phyloP scores from a whole-genome alignment of 2,888 invertebrate species.

The Acleris holmiana region DNA sequence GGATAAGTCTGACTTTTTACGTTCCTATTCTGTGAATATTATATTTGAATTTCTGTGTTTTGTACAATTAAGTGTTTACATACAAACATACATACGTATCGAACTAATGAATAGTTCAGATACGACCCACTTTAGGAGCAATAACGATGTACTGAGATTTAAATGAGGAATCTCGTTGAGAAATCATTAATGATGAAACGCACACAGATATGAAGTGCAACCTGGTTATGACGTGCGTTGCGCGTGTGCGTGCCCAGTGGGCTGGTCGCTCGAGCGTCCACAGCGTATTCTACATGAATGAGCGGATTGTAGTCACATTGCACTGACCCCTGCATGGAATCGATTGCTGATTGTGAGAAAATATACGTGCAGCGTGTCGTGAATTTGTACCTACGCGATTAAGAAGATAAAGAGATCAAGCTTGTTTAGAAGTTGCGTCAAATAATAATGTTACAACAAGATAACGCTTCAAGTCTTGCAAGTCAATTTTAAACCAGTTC shows the following conservation, averaged over 20 bases:
- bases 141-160: neutral
- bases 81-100: too few relatives aligned
- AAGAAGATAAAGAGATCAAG: too few relatives aligned
- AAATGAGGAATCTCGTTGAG: neutral
- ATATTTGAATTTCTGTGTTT: too few relatives aligned
- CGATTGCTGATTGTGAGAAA: constrained; percentile 20
- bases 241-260: constrained; percentile 20
- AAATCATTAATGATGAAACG: neutral
- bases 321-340: constrained; percentile 25
- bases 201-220: neutral
- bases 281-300: constrained; percentile 22
- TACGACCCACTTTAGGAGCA: too few relatives aligned
- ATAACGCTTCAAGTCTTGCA: too few relatives aligned
- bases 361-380: neutral
- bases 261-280: constrained; percentile 9
- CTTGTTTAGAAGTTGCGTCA: too few relatives aligned
- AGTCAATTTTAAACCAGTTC: too few relatives aligned
- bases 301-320: constrained; percentile 27
- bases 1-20: too few relatives aligned
- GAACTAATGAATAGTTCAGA: too few relatives aligned
- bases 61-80: too few relatives aligned
- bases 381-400: neutral
- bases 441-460: too few relatives aligned
- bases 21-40: too few relatives aligned
- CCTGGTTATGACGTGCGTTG: constrained; percentile 24